Evolutionary conservation across 64 coral and sea anemone genomes (phyloP).

Genomic region (Montipora foliosa): DNA sequence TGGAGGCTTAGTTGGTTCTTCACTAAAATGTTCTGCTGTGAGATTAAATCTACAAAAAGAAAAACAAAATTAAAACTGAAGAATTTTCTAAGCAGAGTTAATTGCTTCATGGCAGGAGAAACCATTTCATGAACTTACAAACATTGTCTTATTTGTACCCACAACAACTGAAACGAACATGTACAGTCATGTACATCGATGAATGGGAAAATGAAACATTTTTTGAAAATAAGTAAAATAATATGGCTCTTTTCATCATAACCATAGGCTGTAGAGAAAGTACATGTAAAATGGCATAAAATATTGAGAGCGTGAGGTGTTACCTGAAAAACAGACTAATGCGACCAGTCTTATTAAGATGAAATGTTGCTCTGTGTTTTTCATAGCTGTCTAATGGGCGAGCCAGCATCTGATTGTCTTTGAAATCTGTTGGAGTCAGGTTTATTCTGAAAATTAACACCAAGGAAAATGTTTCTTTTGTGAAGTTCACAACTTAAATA

Average conservation of each 20-base stretch:
- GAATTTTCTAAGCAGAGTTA: too few species aligned
- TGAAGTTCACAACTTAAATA: background rate
- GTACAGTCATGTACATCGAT: too few species aligned
- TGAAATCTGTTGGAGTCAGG: constrained; percentile 68
- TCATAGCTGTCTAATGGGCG: constrained; percentile 84
- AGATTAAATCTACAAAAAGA: background rate
- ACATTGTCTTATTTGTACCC: too few species aligned
- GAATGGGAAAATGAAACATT: too few species aligned
- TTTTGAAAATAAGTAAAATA: background rate
- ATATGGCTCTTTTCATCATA: too few species aligned
- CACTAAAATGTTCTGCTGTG: background rate
- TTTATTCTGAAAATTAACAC: constrained; percentile 74
- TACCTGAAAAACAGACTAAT: constrained; percentile 8
- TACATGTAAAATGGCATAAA: background rate
- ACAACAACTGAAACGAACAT: too few species aligned
- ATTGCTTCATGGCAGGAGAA: too few species aligned
- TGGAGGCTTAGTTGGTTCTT: background rate
- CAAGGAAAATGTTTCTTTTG: background rate
- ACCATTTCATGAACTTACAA: too few species aligned
- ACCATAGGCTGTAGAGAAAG: too few species aligned
- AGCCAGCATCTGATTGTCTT: constrained; percentile 55
- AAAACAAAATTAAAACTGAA: background rate
- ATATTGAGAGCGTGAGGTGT: background rate
- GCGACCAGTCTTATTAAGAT: background rate
- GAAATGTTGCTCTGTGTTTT: constrained; percentile 70